Evolutionary conservation across 53 echinoderm and acorn worm species (phyloP).

Genomic region (Echinometra lucunter): DNA sequence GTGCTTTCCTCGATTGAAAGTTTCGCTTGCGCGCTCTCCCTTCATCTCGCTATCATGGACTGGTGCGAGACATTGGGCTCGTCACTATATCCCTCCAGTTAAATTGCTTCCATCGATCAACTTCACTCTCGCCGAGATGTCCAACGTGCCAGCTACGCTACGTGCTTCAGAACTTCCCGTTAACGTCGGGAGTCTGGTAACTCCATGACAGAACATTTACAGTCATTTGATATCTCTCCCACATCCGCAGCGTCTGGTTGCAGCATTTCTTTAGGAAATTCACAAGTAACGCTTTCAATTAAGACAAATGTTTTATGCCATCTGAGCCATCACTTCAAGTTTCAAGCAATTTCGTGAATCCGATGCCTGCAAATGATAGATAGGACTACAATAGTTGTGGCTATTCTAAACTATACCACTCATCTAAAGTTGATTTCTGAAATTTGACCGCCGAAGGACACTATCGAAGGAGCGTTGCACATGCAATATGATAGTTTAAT

Average conservation of each 20-base stretch:
- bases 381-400: not conserved
- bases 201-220: not conserved
- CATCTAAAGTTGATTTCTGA: not conserved
- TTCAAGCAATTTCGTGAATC: not conserved
- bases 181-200: not conserved
- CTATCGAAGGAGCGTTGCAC: not conserved
- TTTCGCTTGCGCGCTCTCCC: not conserved
- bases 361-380: not conserved
- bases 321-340: not conserved
- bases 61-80: not conserved
- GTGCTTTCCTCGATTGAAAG: not conserved
- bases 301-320: not conserved
- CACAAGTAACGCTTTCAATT: not conserved
- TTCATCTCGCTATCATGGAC: not conserved
- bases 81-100: not conserved
- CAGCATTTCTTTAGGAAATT: not conserved
- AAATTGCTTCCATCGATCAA: conserved; percentile 1
- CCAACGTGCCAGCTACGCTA: not conserved
- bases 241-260: not conserved
- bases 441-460: not conserved
- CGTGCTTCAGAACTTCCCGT: not conserved
- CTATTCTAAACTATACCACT: not conserved
- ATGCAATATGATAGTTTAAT: conserved; percentile 31
- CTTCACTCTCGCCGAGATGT: conserved; percentile 5
- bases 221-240: not conserved